Conservation (phyloP, 2,113 vertebrate genomes). For the Leptodactylus fuscus region DNA sequence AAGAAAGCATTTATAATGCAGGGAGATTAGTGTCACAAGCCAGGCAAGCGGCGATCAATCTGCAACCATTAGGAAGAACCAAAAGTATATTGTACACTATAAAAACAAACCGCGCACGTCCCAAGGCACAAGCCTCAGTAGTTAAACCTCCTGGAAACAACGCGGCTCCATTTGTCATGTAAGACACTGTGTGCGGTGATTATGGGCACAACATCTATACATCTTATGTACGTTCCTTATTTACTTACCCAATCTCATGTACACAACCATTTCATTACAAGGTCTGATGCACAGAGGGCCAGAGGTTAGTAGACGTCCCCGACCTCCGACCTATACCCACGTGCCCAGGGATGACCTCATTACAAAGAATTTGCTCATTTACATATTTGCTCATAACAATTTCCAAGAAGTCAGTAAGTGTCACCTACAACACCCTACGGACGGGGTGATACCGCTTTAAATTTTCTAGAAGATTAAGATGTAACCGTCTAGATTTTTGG, state of each 20-base stretch:
- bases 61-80: conserved; percentile 49
- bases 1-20: conserved; percentile 58
- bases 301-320: too few relatives aligned
- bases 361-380: too few relatives aligned
- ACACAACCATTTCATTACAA: neutral
- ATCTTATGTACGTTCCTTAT: neutral
- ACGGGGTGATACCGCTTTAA: too few relatives aligned
- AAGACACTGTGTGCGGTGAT: neutral
- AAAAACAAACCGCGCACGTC: conserved; percentile 22
- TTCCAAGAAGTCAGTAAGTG: too few relatives aligned
- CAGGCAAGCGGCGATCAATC: conserved; percentile 50
- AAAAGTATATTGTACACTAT: conserved; percentile 31
- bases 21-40: conserved; percentile 53
- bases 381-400: too few relatives aligned
- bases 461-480: too few relatives aligned
- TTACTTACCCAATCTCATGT: neutral
- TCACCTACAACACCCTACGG: too few relatives aligned
- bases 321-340: too few relatives aligned
- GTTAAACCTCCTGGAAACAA: conserved; percentile 10
- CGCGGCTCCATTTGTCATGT: neutral
- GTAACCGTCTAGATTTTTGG: too few relatives aligned
- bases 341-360: too few relatives aligned
- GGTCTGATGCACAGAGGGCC: too few relatives aligned
- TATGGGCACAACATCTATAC: neutral
- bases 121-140: conserved; percentile 7